Evolutionary conservation across 2,797 vertebrate genomes (phyloP).

Genomic region (Botia kubotai): DNA sequence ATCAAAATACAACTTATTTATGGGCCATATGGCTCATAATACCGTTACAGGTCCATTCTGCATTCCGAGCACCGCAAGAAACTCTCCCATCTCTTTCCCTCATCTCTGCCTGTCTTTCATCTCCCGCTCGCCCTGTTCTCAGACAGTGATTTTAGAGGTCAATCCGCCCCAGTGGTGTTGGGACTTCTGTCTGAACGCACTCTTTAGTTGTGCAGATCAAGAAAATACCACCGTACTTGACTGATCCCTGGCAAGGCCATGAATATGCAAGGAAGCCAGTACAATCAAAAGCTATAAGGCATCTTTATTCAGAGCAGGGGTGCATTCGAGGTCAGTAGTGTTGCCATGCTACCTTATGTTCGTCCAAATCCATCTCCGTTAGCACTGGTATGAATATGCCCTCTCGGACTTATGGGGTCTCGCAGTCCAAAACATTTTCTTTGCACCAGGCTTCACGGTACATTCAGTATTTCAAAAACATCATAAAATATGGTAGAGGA

Average conservation of each 20-base stretch:
- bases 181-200: conserved; percentile 66
- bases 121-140: conserved; percentile 58
- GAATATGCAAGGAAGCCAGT: conserved; percentile 69
- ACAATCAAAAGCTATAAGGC: conserved; percentile 69
- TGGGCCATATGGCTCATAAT: conserved; percentile 78
- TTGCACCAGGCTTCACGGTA: conserved; percentile 30
- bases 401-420: conserved; percentile 27
- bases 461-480: conserved; percentile 46
- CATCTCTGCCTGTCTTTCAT: conserved; percentile 58
- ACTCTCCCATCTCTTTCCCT: conserved; percentile 52
- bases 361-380: conserved; percentile 4
- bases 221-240: conserved; percentile 67
- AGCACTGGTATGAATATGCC: conserved; percentile 17
- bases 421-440: conserved; percentile 41
- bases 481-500: conserved; percentile 38
- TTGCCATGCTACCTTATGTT: conserved; percentile 52
- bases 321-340: conserved; percentile 62
- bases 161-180: conserved; percentile 70
- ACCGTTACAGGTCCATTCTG: conserved; percentile 65
- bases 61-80: conserved; percentile 50
- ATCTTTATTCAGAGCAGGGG: conserved; percentile 58
- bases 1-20: conserved; percentile 76
- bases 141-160: conserved; percentile 73
- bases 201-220: conserved; percentile 75
- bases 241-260: conserved; percentile 68